Percentiles rank a stretch among this genome's conserved stretches.
Conservation (phyloP, 2,113 vertebrate species). For the Lepidothrix coronata region DNA sequence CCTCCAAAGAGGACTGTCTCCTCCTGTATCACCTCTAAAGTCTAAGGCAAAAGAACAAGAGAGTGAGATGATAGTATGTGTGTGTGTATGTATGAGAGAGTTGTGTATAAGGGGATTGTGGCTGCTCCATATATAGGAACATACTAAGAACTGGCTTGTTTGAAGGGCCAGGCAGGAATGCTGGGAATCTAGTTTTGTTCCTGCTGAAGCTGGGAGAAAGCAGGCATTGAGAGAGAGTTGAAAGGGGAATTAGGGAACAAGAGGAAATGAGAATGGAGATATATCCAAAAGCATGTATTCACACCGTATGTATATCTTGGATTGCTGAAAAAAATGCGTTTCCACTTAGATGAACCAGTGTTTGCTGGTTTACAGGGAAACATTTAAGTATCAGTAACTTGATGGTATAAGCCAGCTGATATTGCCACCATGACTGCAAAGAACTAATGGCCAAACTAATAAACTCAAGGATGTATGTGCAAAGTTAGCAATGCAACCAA, state of each 20-base stretch:
- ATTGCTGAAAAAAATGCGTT: not conserved
- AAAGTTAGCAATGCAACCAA: not conserved
- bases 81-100: accelerated
- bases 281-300: not conserved
- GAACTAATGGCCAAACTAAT: not conserved
- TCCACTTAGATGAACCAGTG: not conserved
- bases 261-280: not conserved
- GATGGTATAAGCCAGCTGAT: not conserved
- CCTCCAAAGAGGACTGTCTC: not conserved
- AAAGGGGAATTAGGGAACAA: not conserved
- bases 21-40: not conserved
- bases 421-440: not conserved
- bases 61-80: no score
- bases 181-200: not conserved
- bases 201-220: not conserved
- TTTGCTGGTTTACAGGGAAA: not conserved
- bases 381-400: not conserved
- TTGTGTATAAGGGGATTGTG: not conserved
- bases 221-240: not conserved
- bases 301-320: not conserved
- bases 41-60: not conserved
- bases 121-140: accelerated
- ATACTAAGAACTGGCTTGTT: not conserved
- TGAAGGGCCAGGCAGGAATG: not conserved
- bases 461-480: not conserved